phyloP scores from a whole-genome alignment of 2,888 invertebrate species.

The Pheosia gnoma region DNA sequence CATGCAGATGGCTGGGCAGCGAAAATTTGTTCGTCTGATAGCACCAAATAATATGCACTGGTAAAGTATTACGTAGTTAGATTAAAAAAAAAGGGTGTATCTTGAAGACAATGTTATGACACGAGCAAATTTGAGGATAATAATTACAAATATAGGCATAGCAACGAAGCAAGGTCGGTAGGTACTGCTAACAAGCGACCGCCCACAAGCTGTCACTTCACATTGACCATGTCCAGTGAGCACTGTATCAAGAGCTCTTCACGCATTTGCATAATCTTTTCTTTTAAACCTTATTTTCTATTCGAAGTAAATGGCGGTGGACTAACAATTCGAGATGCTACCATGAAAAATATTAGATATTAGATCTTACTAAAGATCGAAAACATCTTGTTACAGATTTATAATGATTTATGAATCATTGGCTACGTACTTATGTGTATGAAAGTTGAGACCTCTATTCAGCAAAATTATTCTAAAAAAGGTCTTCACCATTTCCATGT shows the following conservation, averaged over 20 bases:
- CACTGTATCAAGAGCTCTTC: conserved; percentile 47
- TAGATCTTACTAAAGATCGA: too few relatives aligned
- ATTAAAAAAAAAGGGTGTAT: not conserved
- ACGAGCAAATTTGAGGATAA: not conserved
- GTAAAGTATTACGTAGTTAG: too few relatives aligned
- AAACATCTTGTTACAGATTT: too few relatives aligned
- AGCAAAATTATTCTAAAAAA: too few relatives aligned
- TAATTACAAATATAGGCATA: not conserved
- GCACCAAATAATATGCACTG: too few relatives aligned
- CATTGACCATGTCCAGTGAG: conserved; percentile 45
- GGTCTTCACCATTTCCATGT: too few relatives aligned
- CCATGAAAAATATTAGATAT: conserved; percentile 12
- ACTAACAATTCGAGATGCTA: conserved; percentile 17
- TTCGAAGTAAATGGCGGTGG: conserved; percentile 20
- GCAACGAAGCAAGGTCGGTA: not conserved
- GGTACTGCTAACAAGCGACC: conserved; percentile 19
- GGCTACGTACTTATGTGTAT: too few relatives aligned
- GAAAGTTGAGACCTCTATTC: too few relatives aligned
- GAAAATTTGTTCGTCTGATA: too few relatives aligned
- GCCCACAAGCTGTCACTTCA: conserved; percentile 57
- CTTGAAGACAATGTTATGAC: not conserved
- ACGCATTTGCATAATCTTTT: conserved; percentile 64
- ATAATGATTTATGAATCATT: too few relatives aligned
- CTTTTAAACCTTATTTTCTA: conserved; percentile 21
- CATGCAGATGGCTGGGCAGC: too few relatives aligned